A percentile compares a stretch with the other conserved stretches of the same genome.
These are phyloP conservation scores for Synodontis membranacea DNA, from an alignment of 2,113 vertebrate genomes.

Conservation along the genomic window DNA sequence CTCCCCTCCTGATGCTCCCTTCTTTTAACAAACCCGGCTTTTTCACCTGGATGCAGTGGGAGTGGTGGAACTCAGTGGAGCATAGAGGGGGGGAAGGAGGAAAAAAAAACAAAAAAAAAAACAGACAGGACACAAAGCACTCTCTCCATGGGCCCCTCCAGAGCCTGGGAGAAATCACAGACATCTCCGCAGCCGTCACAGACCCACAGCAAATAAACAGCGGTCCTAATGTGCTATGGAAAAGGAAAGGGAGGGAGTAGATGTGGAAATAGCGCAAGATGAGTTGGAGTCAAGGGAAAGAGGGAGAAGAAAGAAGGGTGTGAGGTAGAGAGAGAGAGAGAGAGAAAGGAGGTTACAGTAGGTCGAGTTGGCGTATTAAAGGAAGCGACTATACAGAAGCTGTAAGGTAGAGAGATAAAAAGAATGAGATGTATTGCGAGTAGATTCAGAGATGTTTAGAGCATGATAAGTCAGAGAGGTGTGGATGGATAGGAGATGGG, in stretches of 20 bases:
- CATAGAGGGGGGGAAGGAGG: constrained; percentile 53
- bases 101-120: too few species aligned
- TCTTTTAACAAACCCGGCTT: constrained; percentile 54
- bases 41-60: constrained; percentile 68
- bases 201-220: constrained; percentile 60
- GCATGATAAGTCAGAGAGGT: constrained; percentile 9
- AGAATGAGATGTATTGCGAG: neutral
- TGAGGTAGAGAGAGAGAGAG: constrained; percentile 21
- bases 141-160: constrained; percentile 70
- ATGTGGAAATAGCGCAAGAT: constrained; percentile 12
- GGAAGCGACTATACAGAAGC: constrained; percentile 9
- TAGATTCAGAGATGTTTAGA: neutral
- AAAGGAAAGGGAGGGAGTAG: neutral
- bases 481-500: constrained; percentile 34
- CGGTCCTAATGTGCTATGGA: constrained; percentile 41
- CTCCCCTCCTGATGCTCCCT: constrained; percentile 9
- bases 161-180: constrained; percentile 74
- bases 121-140: constrained; percentile 70
- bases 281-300: constrained; percentile 14
- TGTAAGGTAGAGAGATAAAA: neutral
- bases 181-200: constrained; percentile 66
- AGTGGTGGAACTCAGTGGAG: constrained; percentile 68
- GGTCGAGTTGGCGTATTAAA: neutral
- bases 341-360: neutral
- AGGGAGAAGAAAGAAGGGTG: neutral